Evolutionary conservation across 2,113 vertebrate species (phyloP).

Genomic region (Tachysurus vachellii): DNA sequence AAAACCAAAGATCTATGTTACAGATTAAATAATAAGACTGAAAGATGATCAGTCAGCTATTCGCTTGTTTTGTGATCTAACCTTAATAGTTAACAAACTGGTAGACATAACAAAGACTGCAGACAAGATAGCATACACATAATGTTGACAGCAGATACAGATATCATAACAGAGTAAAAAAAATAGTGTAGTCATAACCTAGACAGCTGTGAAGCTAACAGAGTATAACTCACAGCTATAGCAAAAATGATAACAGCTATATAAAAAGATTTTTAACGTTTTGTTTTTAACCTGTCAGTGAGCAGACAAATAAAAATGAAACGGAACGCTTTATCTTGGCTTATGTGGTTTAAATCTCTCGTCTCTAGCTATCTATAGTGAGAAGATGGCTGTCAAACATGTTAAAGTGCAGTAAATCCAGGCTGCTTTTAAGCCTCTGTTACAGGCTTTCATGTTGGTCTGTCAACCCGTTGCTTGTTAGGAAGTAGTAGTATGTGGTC

Average conservation of each 20-base stretch:
- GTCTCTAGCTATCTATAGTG: background rate
- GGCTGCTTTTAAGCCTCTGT: background rate
- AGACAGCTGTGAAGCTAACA: background rate
- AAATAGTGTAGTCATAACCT: background rate
- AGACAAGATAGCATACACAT: background rate
- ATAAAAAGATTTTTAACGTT: background rate
- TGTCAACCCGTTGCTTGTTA: background rate
- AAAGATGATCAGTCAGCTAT: background rate
- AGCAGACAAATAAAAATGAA: background rate
- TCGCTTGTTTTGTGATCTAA: background rate
- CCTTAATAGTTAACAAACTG: background rate
- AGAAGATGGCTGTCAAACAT: background rate
- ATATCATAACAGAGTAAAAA: background rate
- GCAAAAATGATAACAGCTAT: background rate
- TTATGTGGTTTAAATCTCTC: background rate
- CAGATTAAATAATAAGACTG: background rate
- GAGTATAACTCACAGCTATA: background rate
- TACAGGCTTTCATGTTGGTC: background rate
- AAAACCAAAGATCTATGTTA: background rate
- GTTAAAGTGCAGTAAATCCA: background rate
- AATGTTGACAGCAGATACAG: background rate
- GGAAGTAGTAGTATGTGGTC: background rate
- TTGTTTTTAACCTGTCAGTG: background rate
- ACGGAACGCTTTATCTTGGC: background rate
- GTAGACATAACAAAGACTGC: background rate